These are phyloP conservation scores for Pachycephus smyrnensis DNA, from an alignment of 2,888 invertebrate species.

Conservation along the genomic window DNA sequence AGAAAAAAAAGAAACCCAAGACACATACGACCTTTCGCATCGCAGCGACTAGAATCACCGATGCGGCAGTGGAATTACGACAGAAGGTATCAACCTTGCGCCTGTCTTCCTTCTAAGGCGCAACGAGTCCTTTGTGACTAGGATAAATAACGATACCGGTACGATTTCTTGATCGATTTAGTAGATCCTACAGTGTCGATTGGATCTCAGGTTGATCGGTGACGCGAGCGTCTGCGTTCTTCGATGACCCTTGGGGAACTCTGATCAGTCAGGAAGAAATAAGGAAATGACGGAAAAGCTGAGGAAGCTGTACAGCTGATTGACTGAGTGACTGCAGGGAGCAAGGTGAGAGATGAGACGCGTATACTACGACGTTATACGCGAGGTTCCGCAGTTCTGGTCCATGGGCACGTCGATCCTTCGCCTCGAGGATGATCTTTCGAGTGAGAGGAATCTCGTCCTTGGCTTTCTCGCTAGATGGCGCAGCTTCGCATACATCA, in stretches of 20 bases:
- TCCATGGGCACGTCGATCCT: background rate
- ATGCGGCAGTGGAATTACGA: conserved; percentile 45
- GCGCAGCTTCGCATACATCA: conserved; percentile 34
- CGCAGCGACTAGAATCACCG: background rate
- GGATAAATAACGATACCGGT: conserved; percentile 32
- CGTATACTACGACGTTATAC: background rate
- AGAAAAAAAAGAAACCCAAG: conserved; percentile 2
- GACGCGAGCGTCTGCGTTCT: background rate
- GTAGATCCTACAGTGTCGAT: background rate
- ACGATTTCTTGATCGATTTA: background rate
- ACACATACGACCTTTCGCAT: background rate
- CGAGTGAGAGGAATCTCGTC: conserved; percentile 46
- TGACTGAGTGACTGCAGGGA: background rate
- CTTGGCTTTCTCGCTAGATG: conserved; percentile 44
- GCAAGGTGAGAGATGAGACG: background rate
- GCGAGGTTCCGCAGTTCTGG: background rate
- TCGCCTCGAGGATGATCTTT: conserved; percentile 5
- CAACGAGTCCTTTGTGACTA: conserved; percentile 34
- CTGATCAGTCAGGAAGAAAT: background rate
- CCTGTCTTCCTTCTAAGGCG: conserved; percentile 50
- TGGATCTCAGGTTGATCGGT: background rate
- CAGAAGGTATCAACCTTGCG: conserved; percentile 45
- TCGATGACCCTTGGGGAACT: background rate
- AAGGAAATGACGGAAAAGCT: background rate
- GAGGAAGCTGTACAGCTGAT: background rate